Evolutionary conservation across 1,140 invertebrate genomes (phyloP), one percentile per base, ranked within the genome.

Genomic region (Capitella teleta): DNA sequence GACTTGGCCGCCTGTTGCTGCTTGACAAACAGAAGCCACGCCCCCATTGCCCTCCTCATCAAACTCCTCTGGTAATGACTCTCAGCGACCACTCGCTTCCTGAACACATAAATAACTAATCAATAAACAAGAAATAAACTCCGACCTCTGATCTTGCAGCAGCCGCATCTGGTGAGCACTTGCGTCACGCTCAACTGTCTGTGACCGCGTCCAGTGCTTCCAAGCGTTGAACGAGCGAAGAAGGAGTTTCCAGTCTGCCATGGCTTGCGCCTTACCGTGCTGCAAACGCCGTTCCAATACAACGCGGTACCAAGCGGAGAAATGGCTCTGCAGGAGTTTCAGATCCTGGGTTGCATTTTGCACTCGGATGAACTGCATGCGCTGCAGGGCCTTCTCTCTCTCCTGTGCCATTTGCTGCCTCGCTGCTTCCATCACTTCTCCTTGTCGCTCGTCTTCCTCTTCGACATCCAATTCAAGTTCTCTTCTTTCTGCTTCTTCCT

Each of bases 231-330:
- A 70, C 3, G 58, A 55, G 19, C 61, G 56, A 14, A 70, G 51
- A 30, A 67, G 54, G 3, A 64, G 45, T 45, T 61, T 64, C 70
- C 70, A 72, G 59, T 72, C 70, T 43, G 58, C 49, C 44, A 70
- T 51, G 10, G 70, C 70, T 38, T 59, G 52, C 3, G 65, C 66
- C 53, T 69, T 68, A 3, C 68, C 70, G 42, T 64, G 57, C 43
- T 62, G 54, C 26, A 71, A 41, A 28, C 63, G 52, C 4, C 59
- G 53, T 16, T 68, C 59, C 40, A 71, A 24, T 21, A 69, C 60
- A 1, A 68, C 21, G 37, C 61, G 59, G 49, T 68, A 69, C 70
- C 70, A 72, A 10, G 62, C 58, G 16, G 62, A 64, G 51, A 72
- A 69, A 52, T 63, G 59, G n/a, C 53, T 52, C 28, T 68, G 67